Conservation (phyloP, 2,113 vertebrate genomes). For the Pelodiscus sinensis region DNA sequence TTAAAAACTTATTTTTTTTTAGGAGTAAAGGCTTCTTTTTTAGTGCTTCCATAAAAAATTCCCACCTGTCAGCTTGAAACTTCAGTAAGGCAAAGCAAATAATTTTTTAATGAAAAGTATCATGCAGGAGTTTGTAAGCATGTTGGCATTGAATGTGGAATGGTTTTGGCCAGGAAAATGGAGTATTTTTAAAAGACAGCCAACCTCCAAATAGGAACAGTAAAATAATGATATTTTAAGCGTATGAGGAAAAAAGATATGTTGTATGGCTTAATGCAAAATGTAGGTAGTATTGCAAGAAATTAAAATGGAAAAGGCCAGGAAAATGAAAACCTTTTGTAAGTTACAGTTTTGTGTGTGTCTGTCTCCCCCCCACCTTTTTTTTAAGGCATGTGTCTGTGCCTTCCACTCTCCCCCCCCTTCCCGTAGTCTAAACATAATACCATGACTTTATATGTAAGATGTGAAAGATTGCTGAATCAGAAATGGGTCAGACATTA, state of each 20-base stretch:
- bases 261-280: conserved; percentile 15
- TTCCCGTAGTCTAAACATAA: conserved; percentile 66
- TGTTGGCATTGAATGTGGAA: conserved; percentile 40
- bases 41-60: conserved; percentile 70
- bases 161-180: conserved; percentile 35
- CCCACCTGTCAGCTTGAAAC: conserved; percentile 65
- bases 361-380: background rate
- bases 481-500: conserved; percentile 77
- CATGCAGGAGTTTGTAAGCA: conserved; percentile 45
- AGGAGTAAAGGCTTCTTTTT: conserved; percentile 63
- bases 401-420: conserved; percentile 29
- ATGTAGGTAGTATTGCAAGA: conserved; percentile 39
- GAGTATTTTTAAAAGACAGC: conserved; percentile 53
- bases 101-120: conserved; percentile 68
- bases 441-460: conserved; percentile 63
- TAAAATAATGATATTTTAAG: conserved; percentile 51
- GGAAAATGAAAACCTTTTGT: conserved; percentile 21
- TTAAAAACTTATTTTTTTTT: conserved; percentile 69
- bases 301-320: background rate
- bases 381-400: conserved; percentile 29
- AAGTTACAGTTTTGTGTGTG: conserved; percentile 33
- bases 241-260: conserved; percentile 31
- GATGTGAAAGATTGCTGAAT: conserved; percentile 70
- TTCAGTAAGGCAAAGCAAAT: conserved; percentile 71
- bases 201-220: background rate